Evolutionary conservation across 2,888 invertebrate species (phyloP), one percentile per base, ranked within the genome.

Genomic region (Eudemis profundana): DNA sequence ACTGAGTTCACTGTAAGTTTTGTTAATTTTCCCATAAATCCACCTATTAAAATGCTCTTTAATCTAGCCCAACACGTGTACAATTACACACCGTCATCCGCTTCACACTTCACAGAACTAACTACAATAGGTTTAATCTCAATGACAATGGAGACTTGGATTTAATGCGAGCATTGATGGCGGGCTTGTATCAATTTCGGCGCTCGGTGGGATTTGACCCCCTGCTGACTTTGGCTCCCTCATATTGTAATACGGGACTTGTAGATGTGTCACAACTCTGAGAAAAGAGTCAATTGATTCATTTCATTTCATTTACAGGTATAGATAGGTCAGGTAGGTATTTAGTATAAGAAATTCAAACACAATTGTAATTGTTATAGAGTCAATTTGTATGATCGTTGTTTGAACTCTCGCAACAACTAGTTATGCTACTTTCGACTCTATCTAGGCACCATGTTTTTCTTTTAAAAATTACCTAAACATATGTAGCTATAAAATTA

Each of bases 171-270:
- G 76, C 75, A 79, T 85, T 80, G 83, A 85, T 81, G 78, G 76
- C 33, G 33, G 84, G 85, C 85, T 82, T 83, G 89, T 89, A 90
- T 90, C 90, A 87, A 87, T 90, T 89, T 88, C 89, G 84, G 78
- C 76, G 81, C 82, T 81, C 81, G 75, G 81, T 79, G 72, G 83
- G 86, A 85, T 87, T 74, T 76, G 72, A 78, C 82, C 85, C 84
- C 89, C 85, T 72, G 83, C 67, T 62, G 84, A 56, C 82, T 71
- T 78, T 77, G 77, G 73, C 69, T 57, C 56, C 46, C 51, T 72
- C 74, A 72, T 74, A 73, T 77, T 69, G 75, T 74, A 68, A 50
- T 50, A 12, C 8, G 15, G n/a, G 2, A n/a, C 17, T 2, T 8
- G 21, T 4, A 64, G 64, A 59, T 12, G 36, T 8, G 59, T 29